phyloP scores from a whole-genome alignment of 2,113 vertebrate species.

The Syrrhaptes paradoxus region DNA sequence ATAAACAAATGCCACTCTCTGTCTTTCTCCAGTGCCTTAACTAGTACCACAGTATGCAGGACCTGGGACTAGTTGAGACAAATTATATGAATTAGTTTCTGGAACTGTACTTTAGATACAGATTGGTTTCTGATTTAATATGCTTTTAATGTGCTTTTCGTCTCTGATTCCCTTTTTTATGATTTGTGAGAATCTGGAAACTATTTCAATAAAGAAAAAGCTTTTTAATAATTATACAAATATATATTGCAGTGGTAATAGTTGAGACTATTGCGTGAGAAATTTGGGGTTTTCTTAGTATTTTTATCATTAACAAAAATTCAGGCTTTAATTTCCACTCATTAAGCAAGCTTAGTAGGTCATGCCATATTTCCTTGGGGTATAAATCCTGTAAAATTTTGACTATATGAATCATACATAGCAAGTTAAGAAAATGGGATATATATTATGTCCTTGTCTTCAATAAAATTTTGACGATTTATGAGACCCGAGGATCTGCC shows the following conservation, averaged over 20 bases:
- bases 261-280: background rate
- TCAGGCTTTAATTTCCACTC: background rate
- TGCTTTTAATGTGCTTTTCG: background rate
- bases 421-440: background rate
- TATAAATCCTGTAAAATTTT: background rate
- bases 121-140: background rate
- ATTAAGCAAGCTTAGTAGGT: background rate
- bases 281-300: background rate
- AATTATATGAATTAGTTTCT: background rate
- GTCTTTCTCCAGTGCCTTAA: background rate
- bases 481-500: constrained; percentile 2
- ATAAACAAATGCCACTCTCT: background rate
- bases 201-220: background rate
- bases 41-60: background rate
- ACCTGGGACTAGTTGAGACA: background rate
- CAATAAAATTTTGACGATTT: background rate
- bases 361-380: background rate
- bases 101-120: background rate
- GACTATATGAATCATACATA: background rate
- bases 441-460: background rate
- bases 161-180: background rate
- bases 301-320: background rate
- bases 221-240: background rate
- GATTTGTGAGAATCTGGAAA: background rate
- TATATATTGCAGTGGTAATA: background rate